A percentile compares a stretch with the other conserved stretches of the same genome.
These are phyloP conservation scores for Frankliniella fusca DNA, from an alignment of 2,888 invertebrate genomes.

Conservation along the genomic window DNA sequence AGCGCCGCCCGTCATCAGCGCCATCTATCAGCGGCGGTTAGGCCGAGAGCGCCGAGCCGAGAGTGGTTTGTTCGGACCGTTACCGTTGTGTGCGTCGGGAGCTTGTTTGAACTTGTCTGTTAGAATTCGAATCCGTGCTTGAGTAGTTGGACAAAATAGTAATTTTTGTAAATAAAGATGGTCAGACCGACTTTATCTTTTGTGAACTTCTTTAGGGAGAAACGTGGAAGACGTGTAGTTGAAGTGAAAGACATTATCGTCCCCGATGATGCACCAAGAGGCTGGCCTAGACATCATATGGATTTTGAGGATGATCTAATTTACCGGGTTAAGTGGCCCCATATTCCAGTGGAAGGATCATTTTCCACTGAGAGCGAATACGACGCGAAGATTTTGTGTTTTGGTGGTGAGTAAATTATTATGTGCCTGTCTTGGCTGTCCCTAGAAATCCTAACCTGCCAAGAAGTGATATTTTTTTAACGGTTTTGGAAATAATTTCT, in stretches of 20 bases:
- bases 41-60: background rate
- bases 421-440: no score
- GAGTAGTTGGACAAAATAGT: background rate
- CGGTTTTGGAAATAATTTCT: background rate
- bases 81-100: no score
- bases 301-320: background rate
- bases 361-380: background rate
- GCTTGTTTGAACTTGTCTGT: background rate
- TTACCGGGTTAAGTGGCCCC: background rate
- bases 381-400: background rate
- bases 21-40: background rate
- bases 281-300: background rate
- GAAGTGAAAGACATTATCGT: background rate
- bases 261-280: background rate
- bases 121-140: background rate
- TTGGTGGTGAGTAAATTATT: background rate
- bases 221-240: background rate
- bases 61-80: background rate
- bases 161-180: background rate
- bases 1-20: background rate
- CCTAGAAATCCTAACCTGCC: no score
- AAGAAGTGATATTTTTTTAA: background rate
- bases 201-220: background rate
- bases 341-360: background rate
- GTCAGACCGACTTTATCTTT: background rate